These are phyloP conservation scores for Lophura nycthemera DNA, from an alignment of 2,113 vertebrate genomes.

Conservation along the genomic window DNA sequence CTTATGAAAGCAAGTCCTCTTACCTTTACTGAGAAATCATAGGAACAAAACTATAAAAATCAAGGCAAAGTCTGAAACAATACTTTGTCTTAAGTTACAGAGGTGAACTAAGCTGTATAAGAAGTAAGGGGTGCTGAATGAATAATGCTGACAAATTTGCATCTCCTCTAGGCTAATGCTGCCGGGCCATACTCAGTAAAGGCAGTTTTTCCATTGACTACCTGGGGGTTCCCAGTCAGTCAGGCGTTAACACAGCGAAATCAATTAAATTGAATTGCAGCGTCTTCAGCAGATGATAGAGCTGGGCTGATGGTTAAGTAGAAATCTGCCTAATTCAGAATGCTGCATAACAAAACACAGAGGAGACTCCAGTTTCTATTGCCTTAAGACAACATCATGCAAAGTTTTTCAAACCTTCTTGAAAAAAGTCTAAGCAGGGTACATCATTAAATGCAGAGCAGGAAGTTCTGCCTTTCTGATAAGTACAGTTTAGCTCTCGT, in stretches of 20 bases:
- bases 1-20: neutral
- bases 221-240: neutral
- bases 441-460: neutral
- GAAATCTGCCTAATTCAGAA: neutral
- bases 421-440: neutral
- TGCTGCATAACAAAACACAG: neutral
- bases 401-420: neutral
- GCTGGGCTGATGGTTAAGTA: neutral
- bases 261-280: neutral
- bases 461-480: neutral
- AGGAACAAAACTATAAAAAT: neutral
- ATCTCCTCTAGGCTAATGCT: neutral
- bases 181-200: neutral
- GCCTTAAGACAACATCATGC: neutral
- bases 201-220: neutral
- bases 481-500: neutral
- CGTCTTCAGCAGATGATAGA: neutral
- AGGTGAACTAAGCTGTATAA: neutral
- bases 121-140: neutral
- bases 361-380: neutral
- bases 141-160: neutral
- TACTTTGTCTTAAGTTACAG: neutral
- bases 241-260: rapidly evolving
- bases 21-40: neutral
- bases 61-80: neutral